Evolutionary conservation across 2,888 invertebrate species (phyloP).

Genomic region (Argyresthia goedartella): DNA sequence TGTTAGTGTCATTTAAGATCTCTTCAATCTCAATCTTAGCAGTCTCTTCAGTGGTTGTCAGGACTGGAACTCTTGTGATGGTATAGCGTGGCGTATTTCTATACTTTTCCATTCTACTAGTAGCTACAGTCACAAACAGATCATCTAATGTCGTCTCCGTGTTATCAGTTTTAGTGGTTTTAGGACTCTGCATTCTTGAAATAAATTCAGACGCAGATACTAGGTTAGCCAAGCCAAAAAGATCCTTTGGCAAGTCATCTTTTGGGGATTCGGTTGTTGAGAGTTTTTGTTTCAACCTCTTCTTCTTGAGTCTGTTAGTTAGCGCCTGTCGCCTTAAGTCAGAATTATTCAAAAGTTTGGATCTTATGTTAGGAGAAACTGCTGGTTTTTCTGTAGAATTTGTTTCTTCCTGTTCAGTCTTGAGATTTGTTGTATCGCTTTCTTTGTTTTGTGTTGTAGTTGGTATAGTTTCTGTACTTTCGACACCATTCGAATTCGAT

Average conservation of each 20-base stretch:
- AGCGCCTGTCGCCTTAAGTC: slow-evolving; percentile 41
- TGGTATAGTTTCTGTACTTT: slow-evolving; percentile 1
- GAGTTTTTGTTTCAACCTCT: slow-evolving; percentile 43
- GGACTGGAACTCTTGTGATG: slow-evolving; percentile 14
- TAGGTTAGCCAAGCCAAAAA: slow-evolving; percentile 42
- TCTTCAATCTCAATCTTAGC: slow-evolving; percentile 77
- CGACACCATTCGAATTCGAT: slow-evolving; percentile 16
- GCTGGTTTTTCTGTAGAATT: slow-evolving; percentile 24
- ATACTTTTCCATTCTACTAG: slow-evolving; percentile 17
- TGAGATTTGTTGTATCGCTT: slow-evolving; percentile 11
- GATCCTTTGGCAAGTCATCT: slow-evolving; percentile 37
- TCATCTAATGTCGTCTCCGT: slow-evolving; percentile 39
- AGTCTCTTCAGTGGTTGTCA: slow-evolving; percentile 42
- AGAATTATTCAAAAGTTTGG: slow-evolving; percentile 25
- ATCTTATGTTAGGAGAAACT: slow-evolving; percentile 21
- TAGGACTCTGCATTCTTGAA: slow-evolving; percentile 35
- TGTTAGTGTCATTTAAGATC: slow-evolving; percentile 72
- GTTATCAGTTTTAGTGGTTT: slow-evolving; percentile 18
- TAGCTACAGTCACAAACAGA: slow-evolving; percentile 28
- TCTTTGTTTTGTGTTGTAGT: slow-evolving; percentile 9
- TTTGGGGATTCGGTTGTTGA: slow-evolving; percentile 44
- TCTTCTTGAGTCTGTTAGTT: slow-evolving; percentile 45
- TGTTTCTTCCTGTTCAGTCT: slow-evolving; percentile 17
- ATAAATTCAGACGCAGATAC: slow-evolving; percentile 57
- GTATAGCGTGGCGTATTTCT: background rate